A percentile compares a stretch with the other conserved stretches of the same genome.
Evolutionary conservation across 2,888 invertebrate species (phyloP).

Genomic region (Erebia ligea): DNA sequence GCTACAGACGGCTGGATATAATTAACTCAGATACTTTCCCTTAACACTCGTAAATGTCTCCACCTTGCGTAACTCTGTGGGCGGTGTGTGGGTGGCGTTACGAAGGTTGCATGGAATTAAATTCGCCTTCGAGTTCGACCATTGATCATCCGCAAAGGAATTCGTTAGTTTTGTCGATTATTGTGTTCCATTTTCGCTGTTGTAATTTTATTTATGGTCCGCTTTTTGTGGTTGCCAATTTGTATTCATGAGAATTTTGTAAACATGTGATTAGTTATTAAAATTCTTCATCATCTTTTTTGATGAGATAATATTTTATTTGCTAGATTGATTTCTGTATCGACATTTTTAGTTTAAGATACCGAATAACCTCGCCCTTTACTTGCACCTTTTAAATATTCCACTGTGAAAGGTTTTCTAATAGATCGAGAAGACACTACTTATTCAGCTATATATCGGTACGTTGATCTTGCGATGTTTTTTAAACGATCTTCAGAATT

Average conservation of each 20-base stretch:
- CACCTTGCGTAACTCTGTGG: conserved; percentile 45
- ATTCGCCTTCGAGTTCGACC: conserved; percentile 26
- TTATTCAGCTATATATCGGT: no score
- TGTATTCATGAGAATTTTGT: conserved; percentile 4
- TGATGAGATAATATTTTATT: neutral
- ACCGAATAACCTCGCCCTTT: no score
- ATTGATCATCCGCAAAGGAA: conserved; percentile 37
- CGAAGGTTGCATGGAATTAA: conserved; percentile 42
- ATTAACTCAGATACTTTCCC: conserved; percentile 46
- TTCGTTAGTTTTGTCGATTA: conserved; percentile 28
- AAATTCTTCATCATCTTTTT: neutral
- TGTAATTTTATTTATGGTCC: conserved; percentile 13
- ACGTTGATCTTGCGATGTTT: no score
- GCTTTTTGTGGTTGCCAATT: neutral
- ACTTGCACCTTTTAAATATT: no score
- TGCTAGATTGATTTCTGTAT: no score
- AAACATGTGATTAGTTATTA: neutral
- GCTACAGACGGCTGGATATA: conserved; percentile 35
- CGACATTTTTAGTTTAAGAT: no score
- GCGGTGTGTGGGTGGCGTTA: conserved; percentile 48
- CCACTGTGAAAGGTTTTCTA: no score
- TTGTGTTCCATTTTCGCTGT: conserved; percentile 15
- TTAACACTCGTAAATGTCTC: conserved; percentile 41
- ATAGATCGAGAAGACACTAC: no score
- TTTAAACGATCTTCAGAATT: no score